Evolutionary conservation across 1,140 invertebrate genomes (phyloP).

Genomic region (Brachionus angularis): DNA sequence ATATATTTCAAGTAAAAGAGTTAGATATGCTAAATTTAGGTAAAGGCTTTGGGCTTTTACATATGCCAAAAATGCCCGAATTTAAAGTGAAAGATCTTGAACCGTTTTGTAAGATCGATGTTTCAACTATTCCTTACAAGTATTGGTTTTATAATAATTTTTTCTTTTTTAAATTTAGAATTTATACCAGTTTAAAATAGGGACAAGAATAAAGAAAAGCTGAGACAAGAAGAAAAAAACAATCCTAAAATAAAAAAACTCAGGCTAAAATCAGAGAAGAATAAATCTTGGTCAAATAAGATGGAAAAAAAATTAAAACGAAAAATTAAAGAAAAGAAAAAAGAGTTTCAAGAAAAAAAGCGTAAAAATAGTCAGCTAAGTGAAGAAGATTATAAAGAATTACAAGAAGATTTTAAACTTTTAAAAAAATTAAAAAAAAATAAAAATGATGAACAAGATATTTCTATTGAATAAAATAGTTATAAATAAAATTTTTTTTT

Average conservation of each 20-base stretch:
- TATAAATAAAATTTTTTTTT: background rate
- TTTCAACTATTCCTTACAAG: slow-evolving; percentile 73
- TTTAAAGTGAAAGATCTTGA: slow-evolving; percentile 63
- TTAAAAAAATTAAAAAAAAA: slow-evolving; percentile 74
- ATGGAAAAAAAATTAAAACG: slow-evolving; percentile 70
- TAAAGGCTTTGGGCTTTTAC: slow-evolving; percentile 78
- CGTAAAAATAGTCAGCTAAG: slow-evolving; percentile 49
- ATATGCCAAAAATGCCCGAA: slow-evolving; percentile 90
- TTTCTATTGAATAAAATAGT: slow-evolving; percentile 25
- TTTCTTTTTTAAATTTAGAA: background rate
- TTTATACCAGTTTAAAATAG: slow-evolving; percentile 46
- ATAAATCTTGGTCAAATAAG: slow-evolving; percentile 69
- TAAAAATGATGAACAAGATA: background rate
- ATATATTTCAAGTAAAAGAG: slow-evolving; percentile 82
- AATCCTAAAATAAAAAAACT: slow-evolving; percentile 46
- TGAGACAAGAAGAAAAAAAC: slow-evolving; percentile 69
- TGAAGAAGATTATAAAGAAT: slow-evolving; percentile 75
- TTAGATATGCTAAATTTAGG: slow-evolving; percentile 79
- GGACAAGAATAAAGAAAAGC: slow-evolving; percentile 73
- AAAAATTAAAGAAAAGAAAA: slow-evolving; percentile 63
- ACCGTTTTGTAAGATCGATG: slow-evolving; percentile 70
- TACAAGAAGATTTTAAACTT: slow-evolving; percentile 74
- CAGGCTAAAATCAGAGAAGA: slow-evolving; percentile 33
- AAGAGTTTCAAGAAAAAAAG: slow-evolving; percentile 47
- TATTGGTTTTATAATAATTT: slow-evolving; percentile 47